These are phyloP conservation scores for Calidris pugnax DNA, from an alignment of 2,113 vertebrate species.

Conservation along the genomic window DNA sequence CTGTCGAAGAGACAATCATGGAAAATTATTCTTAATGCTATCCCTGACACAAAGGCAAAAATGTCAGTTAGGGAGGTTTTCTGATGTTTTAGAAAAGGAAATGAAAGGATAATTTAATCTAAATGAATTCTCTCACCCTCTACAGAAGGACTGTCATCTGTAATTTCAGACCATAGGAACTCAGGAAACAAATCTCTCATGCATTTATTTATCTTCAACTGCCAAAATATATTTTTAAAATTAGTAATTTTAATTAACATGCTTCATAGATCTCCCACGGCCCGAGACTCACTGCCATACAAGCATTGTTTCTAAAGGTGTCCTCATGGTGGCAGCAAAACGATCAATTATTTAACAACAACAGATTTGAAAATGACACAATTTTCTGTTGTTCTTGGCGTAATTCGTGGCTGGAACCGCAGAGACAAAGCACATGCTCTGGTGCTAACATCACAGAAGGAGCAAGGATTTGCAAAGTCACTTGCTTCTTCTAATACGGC, in stretches of 20 bases:
- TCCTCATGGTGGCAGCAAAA: constrained; percentile 46
- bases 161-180: neutral
- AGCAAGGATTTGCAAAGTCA: neutral
- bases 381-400: neutral
- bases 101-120: constrained; percentile 46
- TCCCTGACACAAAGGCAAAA: constrained; percentile 52
- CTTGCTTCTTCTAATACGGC: neutral
- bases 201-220: constrained; percentile 43
- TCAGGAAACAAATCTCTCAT: neutral
- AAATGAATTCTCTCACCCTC: constrained; percentile 27
- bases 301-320: neutral
- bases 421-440: neutral
- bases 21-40: constrained; percentile 66
- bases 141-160: neutral
- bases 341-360: constrained; percentile 19
- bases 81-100: constrained; percentile 49
- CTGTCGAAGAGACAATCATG: constrained; percentile 55
- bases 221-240: constrained; percentile 23
- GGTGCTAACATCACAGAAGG: neutral
- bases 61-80: constrained; percentile 49
- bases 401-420: neutral
- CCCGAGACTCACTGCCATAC: neutral
- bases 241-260: constrained; percentile 40
- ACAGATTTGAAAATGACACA: neutral
- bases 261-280: neutral